Evolutionary conservation across 2,113 vertebrate genomes (phyloP).

Genomic region (Sigmodon hispidus): DNA sequence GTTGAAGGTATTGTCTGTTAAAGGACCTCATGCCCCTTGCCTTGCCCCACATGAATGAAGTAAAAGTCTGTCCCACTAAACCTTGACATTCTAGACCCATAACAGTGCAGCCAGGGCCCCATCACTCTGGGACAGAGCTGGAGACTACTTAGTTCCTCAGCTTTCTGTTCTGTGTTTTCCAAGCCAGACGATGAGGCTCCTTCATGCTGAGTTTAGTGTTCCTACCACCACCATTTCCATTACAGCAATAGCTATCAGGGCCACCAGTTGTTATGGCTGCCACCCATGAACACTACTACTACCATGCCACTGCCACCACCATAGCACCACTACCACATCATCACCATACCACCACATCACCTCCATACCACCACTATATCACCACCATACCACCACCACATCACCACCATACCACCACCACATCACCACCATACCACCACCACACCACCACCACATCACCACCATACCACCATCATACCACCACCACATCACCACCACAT

Average conservation of each 20-base stretch:
- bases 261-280: background rate
- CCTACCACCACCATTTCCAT: background rate
- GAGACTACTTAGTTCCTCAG: background rate
- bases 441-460: background rate
- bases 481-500: background rate
- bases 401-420: background rate
- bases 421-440: background rate
- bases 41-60: background rate
- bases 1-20: constrained; percentile 91
- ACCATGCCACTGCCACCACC: background rate
- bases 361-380: background rate
- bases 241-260: background rate
- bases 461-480: too few relatives aligned
- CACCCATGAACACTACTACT: background rate
- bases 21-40: background rate
- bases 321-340: background rate
- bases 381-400: background rate
- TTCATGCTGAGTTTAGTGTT: background rate
- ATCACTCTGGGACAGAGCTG: constrained; percentile 34
- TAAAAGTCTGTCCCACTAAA: background rate
- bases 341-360: background rate
- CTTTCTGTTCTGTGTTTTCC: background rate
- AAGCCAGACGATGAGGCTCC: background rate
- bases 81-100: background rate
- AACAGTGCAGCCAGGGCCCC: background rate